Percentiles rank a stretch among this genome's conserved stretches.
These are phyloP conservation scores for Chlamydotis undulata DNA, from an alignment of 2,113 vertebrate species.

Conservation along the genomic window DNA sequence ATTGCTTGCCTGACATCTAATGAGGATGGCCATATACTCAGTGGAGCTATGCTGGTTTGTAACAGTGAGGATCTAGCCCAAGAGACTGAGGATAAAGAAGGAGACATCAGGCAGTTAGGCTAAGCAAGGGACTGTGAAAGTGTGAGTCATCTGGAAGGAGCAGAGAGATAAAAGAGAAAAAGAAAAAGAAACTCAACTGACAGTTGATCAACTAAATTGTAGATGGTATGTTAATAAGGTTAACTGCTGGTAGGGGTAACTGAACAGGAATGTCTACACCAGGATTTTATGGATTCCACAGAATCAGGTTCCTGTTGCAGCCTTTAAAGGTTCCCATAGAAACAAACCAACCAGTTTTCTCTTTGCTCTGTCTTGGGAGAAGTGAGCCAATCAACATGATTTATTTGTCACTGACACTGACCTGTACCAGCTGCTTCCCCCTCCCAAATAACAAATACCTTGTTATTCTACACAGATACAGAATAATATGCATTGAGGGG, in stretches of 20 bases:
- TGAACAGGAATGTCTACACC: not conserved
- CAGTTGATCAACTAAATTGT: not conserved
- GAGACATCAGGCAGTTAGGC: not conserved
- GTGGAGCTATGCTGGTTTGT: not conserved
- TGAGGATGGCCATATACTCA: not conserved
- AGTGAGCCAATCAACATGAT: not conserved
- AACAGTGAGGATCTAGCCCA: not conserved
- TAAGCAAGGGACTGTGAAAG: not conserved
- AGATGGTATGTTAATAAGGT: not conserved
- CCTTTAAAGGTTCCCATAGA: conserved; percentile 16
- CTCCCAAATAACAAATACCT: not conserved
- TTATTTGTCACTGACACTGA: not conserved
- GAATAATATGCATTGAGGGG: not conserved
- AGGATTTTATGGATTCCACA: not conserved
- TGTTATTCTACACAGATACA: not conserved
- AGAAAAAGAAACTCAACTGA: not conserved
- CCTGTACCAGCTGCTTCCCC: not conserved
- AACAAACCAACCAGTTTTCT: conserved; percentile 1
- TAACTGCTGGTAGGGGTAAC: not conserved
- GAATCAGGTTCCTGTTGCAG: not conserved
- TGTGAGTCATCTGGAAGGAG: not conserved
- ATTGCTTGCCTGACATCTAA: not conserved
- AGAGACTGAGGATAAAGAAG: not conserved
- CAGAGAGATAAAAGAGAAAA: not conserved
- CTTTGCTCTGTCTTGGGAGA: not conserved